Conservation (phyloP, 2,888 invertebrate genomes). For the Lasioglossum pauxillum region DNA sequence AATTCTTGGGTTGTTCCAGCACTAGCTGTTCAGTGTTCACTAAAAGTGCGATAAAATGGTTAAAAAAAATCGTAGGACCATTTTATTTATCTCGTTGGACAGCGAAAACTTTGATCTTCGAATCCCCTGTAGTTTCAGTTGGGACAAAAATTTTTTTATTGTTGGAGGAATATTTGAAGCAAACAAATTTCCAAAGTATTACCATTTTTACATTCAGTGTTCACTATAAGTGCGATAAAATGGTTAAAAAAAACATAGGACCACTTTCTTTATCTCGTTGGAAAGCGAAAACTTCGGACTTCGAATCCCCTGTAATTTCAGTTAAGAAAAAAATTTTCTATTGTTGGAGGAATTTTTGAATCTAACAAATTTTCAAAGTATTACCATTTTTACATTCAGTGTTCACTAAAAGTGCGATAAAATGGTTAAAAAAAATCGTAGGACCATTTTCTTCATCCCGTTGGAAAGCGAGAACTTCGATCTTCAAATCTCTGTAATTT, state of each 20-base stretch:
- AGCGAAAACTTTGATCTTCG: too few relatives aligned
- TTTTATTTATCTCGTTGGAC: too few relatives aligned
- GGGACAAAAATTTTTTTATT: too few relatives aligned
- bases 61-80: background rate
- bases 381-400: background rate
- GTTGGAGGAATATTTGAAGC: too few relatives aligned
- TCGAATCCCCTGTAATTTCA: accelerated
- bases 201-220: too few relatives aligned
- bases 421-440: background rate
- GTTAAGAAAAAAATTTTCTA: background rate
- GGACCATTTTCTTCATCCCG: background rate
- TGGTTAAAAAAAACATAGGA: background rate
- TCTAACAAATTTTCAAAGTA: background rate
- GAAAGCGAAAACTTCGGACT: background rate
- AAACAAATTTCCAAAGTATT: too few relatives aligned
- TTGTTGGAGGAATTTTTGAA: accelerated
- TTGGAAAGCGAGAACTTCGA: too few relatives aligned
- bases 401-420: background rate
- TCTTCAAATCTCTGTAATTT: too few relatives aligned
- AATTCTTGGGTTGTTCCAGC: too few relatives aligned
- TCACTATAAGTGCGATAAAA: background rate
- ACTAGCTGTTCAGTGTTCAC: background rate
- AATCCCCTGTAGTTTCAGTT: too few relatives aligned
- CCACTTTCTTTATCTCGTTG: too few relatives aligned
- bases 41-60: background rate